Percentiles rank a stretch among this genome's conserved stretches.
These are phyloP conservation scores for Ectemnius lituratus DNA, from an alignment of 2,888 invertebrate species.

Conservation along the genomic window DNA sequence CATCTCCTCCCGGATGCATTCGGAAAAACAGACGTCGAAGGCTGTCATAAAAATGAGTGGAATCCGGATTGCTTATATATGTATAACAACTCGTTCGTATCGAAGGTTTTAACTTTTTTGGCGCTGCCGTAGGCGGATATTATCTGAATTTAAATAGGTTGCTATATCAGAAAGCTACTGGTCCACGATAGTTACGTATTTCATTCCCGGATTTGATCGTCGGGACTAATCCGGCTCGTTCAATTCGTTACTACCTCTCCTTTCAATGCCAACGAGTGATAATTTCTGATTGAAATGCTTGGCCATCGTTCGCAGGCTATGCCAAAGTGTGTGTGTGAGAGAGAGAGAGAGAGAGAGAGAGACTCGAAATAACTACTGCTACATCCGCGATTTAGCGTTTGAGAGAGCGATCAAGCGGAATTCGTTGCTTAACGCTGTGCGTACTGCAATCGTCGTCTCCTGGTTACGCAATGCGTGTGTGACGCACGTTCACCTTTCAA, in stretches of 20 bases:
- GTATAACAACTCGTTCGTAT: too few relatives aligned
- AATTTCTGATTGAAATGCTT: conserved; percentile 51
- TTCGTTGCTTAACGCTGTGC: conserved; percentile 57
- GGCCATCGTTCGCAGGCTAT: conserved; percentile 24
- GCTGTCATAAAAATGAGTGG: neutral
- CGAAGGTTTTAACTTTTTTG: neutral
- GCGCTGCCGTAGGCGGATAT: conserved; percentile 1
- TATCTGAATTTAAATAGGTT: conserved; percentile 19
- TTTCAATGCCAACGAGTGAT: conserved; percentile 46
- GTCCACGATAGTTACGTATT: conserved; percentile 22
- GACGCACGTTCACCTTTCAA: conserved; percentile 48
- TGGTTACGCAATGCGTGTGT: conserved; percentile 49
- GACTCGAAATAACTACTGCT: conserved; percentile 9
- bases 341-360: too few relatives aligned
- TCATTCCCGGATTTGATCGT: conserved; percentile 35
- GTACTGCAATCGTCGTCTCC: conserved; percentile 42
- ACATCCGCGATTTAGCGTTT: conserved; percentile 62
- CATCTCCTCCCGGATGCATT: neutral
- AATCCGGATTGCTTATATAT: neutral
- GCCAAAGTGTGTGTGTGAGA: too few relatives aligned
- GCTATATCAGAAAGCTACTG: conserved; percentile 22
- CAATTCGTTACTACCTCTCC: conserved; percentile 28
- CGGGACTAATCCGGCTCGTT: conserved; percentile 27
- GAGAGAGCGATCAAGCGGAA: conserved; percentile 52
- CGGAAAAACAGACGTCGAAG: neutral